These are phyloP conservation scores for Anthophora plumipes DNA, from an alignment of 2,888 invertebrate genomes.

Conservation along the genomic window DNA sequence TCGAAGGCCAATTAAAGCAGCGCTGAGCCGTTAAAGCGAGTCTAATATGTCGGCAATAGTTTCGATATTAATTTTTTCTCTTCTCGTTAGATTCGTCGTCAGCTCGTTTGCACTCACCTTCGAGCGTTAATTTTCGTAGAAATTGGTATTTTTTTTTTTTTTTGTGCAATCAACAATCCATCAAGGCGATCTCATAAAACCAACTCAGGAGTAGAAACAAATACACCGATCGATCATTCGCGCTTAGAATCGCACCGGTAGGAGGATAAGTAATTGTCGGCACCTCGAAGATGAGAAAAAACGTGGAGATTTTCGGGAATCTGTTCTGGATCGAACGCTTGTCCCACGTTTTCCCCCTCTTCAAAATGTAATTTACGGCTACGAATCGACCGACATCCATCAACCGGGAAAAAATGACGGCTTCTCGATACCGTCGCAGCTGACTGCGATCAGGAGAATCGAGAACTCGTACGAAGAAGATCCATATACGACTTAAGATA, in stretches of 20 bases:
- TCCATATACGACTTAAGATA: background rate
- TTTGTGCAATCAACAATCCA: constrained; percentile 54
- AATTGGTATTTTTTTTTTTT: constrained; percentile 27
- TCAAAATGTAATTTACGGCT: constrained; percentile 74
- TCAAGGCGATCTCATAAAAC: constrained; percentile 61
- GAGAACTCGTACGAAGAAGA: background rate
- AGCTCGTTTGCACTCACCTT: background rate
- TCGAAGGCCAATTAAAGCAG: constrained; percentile 27
- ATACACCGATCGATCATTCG: constrained; percentile 72
- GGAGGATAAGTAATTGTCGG: constrained; percentile 63
- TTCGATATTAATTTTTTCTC: background rate
- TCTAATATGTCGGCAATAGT: background rate
- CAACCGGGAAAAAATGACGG: constrained; percentile 64
- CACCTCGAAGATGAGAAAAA: constrained; percentile 56
- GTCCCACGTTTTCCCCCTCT: constrained; percentile 47
- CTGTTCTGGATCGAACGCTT: constrained; percentile 70
- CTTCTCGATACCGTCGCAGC: constrained; percentile 47
- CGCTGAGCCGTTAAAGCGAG: background rate
- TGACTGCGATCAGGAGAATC: constrained; percentile 49
- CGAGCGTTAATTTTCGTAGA: constrained; percentile 16
- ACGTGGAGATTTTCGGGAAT: constrained; percentile 68
- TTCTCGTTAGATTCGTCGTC: background rate
- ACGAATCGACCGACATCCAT: constrained; percentile 64
- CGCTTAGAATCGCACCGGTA: constrained; percentile 12
- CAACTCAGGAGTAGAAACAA: constrained; percentile 35